Conservation (phyloP, 2,888 invertebrate genomes). For the Ectropis crepuscularia region DNA sequence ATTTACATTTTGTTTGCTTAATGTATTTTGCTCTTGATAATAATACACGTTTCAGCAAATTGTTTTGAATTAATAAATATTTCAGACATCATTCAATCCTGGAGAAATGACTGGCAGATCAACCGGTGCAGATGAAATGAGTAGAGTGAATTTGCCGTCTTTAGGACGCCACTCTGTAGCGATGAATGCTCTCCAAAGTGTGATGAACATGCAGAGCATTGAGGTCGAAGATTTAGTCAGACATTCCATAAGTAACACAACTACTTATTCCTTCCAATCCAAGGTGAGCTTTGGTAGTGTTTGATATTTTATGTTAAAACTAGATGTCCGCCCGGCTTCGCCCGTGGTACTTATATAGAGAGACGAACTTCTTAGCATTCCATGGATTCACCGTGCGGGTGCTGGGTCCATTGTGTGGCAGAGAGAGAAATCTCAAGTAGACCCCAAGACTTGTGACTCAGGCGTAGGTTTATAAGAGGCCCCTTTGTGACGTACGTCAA, state of each 20-base stretch:
- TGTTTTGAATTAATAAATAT: conserved; percentile 13
- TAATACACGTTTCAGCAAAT: neutral
- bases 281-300: conserved; percentile 58
- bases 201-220: conserved; percentile 69
- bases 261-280: conserved; percentile 72
- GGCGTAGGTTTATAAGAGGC: no score
- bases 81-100: conserved; percentile 72
- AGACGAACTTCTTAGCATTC: no score
- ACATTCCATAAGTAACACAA: conserved; percentile 66
- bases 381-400: no score
- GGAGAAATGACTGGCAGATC: conserved; percentile 78
- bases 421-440: no score
- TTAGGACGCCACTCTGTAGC: conserved; percentile 62
- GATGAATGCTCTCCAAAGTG: conserved; percentile 59
- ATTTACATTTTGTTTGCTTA: no score
- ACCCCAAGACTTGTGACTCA: no score
- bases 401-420: no score
- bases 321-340: no score
- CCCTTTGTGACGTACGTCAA: no score
- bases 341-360: neutral
- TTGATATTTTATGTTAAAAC: no score
- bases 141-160: conserved; percentile 31
- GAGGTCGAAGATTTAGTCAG: conserved; percentile 72
- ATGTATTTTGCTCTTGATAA: no score
- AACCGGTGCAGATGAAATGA: conserved; percentile 65